Evolutionary conservation across 2,888 invertebrate species (phyloP), one percentile per base, ranked within the genome.

Genomic region (Cerastis leucographa): DNA sequence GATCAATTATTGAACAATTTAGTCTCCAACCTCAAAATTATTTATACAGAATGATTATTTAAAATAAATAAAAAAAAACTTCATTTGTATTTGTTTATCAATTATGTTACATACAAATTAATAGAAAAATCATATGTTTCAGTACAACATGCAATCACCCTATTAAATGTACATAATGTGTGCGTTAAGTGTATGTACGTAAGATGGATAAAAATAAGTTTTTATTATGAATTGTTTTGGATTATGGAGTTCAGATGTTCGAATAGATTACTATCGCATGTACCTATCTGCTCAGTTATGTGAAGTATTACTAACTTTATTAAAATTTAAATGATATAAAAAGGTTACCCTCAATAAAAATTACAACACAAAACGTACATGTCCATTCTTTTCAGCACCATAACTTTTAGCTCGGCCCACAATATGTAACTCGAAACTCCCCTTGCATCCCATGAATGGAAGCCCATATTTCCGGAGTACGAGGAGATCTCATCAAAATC

Each of bases 401-500:
- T 25, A 69, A 71, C 29, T 64, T 69, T 84, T 75, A 67, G 62
- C 42, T 54, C 62, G 11, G 69, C 62, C 71, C 68, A n/a, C 54
- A 46, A 54, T 75, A 70, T 85, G 72, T 76, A 64, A 68, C 73
- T 73, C 35, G 76, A 71, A 78, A 61, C 81, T 78, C 84, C 87
- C 78, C 88, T 72, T 71, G 66, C 82, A 78, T 85, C 85, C 82
- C 72, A 74, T 88, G 87, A 87, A 87, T 85, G 73, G 87, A 49
- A 68, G 67, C 71, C 83, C 78, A 80, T 85, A 87, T 87, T 87
- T 87, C 87, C 87, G 85, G 80, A 79, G 81, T 73, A 78, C 74
- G 81, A 76, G 87, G 80, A 76, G 87, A 76, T 85, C 87, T 87
- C 85, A 88, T 87, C 87, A 87, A 87, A 87, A 88, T 87, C 88